A percentile compares a stretch with the other conserved stretches of the same genome.
Conservation (phyloP, 2,113 vertebrate species). For the Calidris pugnax region DNA sequence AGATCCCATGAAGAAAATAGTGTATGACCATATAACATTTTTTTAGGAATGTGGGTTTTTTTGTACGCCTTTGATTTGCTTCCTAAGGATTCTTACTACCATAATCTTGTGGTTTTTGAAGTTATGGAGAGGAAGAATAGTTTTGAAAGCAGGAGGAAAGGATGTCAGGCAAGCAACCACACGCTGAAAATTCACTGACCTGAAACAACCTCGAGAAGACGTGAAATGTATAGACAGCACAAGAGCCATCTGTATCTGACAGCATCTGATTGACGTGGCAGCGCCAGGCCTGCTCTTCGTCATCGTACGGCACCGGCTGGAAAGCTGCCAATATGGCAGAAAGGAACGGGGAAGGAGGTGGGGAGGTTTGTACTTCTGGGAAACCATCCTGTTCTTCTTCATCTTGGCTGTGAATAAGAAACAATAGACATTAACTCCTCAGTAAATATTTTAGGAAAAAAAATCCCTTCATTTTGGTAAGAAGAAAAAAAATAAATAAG, state of each 20-base stretch:
- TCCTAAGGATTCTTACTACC: neutral
- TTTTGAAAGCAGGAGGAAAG: neutral
- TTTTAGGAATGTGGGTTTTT: neutral
- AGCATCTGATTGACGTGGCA: slow-evolving; percentile 98
- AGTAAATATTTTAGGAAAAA: neutral
- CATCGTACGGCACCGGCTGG: slow-evolving; percentile 88
- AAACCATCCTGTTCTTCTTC: slow-evolving; percentile 93
- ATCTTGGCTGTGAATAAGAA: slow-evolving; percentile 84
- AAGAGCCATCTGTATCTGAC: slow-evolving; percentile 92
- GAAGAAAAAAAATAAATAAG: neutral
- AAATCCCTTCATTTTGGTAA: neutral
- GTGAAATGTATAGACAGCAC: slow-evolving; percentile 95
- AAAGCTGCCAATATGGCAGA: slow-evolving; percentile 98
- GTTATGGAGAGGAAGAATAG: neutral
- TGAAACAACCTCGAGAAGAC: slow-evolving; percentile 96
- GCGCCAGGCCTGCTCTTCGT: slow-evolving; percentile 97
- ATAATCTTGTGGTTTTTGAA: neutral
- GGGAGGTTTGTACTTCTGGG: slow-evolving; percentile 88
- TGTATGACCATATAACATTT: neutral
- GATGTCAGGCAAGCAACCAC: neutral
- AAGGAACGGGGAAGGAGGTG: slow-evolving; percentile 94
- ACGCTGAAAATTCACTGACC: slow-evolving; percentile 71
- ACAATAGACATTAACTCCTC: neutral
- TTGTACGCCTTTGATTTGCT: neutral
- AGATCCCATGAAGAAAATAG: neutral